phyloP scores from a whole-genome alignment of 2,113 vertebrate species.

The Oenanthe melanoleuca region DNA sequence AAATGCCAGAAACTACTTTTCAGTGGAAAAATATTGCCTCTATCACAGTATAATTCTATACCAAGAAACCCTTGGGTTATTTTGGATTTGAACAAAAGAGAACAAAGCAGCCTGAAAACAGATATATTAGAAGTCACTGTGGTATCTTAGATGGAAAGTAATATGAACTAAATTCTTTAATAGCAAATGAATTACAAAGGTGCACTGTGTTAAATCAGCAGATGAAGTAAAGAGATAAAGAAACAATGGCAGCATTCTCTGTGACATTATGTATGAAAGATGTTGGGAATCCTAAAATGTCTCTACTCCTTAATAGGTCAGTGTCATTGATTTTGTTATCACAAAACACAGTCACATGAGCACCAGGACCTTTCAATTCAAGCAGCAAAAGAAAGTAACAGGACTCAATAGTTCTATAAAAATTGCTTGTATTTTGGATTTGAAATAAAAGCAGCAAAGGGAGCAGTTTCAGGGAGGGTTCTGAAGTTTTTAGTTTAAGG shows the following conservation, averaged over 20 bases:
- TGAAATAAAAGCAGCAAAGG: neutral
- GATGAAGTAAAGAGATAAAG: slow-evolving; percentile 5
- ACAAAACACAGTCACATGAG: neutral
- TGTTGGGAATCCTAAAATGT: neutral
- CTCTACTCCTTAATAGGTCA: neutral
- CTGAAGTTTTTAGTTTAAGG: neutral
- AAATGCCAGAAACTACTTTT: neutral
- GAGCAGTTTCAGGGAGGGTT: neutral
- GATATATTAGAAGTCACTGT: neutral
- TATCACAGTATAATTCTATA: neutral
- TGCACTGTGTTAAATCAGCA: slow-evolving; percentile 22
- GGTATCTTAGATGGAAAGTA: slow-evolving; percentile 24
- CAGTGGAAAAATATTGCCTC: neutral
- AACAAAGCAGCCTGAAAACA: neutral
- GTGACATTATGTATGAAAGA: neutral
- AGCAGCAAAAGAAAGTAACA: neutral
- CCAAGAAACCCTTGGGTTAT: neutral
- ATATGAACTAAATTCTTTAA: slow-evolving; percentile 38
- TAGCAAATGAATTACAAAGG: slow-evolving; percentile 1
- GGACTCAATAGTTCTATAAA: neutral
- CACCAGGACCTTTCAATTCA: neutral
- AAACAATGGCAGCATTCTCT: slow-evolving; percentile 50
- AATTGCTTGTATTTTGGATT: neutral
- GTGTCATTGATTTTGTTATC: neutral
- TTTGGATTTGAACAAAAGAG: neutral